Evolutionary conservation across 2,113 vertebrate species (phyloP).

Genomic region (Columbina picui): DNA sequence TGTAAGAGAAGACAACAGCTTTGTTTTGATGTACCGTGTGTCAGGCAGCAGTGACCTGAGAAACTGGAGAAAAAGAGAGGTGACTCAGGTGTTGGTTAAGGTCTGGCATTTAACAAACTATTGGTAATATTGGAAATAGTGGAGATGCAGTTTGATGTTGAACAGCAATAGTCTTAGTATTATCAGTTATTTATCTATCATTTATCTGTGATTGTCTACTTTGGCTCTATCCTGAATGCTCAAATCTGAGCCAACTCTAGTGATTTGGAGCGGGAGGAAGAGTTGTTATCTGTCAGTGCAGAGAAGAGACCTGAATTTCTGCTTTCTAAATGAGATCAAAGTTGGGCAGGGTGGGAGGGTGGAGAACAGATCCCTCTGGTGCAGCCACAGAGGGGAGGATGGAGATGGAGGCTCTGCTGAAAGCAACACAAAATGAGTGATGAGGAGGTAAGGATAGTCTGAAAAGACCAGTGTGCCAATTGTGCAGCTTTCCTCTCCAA

Average conservation of each 20-base stretch:
- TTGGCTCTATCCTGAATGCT: background rate
- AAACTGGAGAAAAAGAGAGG: background rate
- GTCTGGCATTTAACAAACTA: background rate
- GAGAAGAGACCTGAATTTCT: background rate
- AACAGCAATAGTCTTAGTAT: background rate
- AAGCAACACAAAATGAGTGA: background rate
- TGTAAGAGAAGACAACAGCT: background rate
- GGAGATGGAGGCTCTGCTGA: background rate
- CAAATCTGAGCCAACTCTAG: background rate
- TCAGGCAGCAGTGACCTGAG: background rate
- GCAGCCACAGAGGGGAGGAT: background rate
- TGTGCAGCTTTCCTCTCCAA: background rate
- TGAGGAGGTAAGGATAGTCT: background rate
- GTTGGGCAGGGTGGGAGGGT: background rate
- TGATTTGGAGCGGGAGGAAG: background rate
- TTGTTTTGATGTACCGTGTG: fast-evolving
- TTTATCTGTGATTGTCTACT: background rate
- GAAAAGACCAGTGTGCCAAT: background rate
- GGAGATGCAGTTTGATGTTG: fast-evolving
- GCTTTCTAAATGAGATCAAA: background rate
- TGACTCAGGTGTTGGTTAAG: background rate
- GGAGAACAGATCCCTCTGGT: background rate
- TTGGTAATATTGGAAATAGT: background rate
- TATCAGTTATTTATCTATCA: background rate
- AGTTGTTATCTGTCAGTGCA: background rate